Evolutionary conservation across 2,888 invertebrate species (phyloP).

Genomic region (Drosophila fulvimacula): DNA sequence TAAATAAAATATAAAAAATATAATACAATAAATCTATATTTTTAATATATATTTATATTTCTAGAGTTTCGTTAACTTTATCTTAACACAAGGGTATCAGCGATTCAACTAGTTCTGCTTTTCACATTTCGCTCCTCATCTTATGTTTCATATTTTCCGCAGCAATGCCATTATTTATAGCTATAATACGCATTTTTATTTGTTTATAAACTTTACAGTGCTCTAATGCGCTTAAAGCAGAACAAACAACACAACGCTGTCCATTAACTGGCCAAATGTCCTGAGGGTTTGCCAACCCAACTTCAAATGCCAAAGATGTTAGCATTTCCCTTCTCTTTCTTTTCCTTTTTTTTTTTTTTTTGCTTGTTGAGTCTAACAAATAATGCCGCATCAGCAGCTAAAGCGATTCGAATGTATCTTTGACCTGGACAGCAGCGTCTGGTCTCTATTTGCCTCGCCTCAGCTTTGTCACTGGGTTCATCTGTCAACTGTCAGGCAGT

Average conservation of each 20-base stretch:
- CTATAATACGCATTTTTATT: constrained; percentile 52
- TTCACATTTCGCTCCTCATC: not conserved
- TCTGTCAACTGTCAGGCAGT: constrained; percentile 79
- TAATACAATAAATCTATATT: no score
- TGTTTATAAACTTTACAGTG: constrained; percentile 48
- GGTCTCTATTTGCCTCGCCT: not conserved
- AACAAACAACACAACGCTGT: constrained; percentile 52
- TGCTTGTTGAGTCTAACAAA: constrained; percentile 56
- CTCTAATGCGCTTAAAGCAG: constrained; percentile 47
- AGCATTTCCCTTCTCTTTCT: constrained; percentile 31
- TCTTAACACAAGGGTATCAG: not conserved
- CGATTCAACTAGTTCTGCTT: not conserved
- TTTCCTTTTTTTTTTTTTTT: no score
- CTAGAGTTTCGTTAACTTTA: not conserved
- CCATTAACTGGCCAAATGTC: constrained; percentile 49
- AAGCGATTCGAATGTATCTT: constrained; percentile 65
- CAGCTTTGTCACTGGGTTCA: constrained; percentile 66
- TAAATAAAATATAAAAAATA: no score
- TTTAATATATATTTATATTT: not conserved
- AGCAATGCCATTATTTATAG: constrained; percentile 51
- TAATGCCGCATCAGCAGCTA: constrained; percentile 69
- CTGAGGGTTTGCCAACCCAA: constrained; percentile 25
- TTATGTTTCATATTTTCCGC: constrained; percentile 6
- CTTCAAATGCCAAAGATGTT: constrained; percentile 29
- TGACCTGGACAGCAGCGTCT: constrained; percentile 23